A percentile compares a stretch with the other conserved stretches of the same genome.
Evolutionary conservation across 2,113 vertebrate species (phyloP).

Genomic region (Microcebus lehilahytsara): DNA sequence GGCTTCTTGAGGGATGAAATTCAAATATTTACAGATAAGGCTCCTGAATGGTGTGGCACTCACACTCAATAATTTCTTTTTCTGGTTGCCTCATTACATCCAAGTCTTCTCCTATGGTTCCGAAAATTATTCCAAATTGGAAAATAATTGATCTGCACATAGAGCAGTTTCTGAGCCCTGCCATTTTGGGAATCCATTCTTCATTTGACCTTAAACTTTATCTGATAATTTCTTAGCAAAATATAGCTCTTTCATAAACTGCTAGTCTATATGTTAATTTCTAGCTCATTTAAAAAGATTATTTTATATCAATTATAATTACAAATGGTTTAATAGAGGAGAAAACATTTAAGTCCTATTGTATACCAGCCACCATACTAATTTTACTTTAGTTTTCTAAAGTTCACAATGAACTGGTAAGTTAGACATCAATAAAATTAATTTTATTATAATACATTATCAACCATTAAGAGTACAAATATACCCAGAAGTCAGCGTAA

Average conservation of each 20-base stretch:
- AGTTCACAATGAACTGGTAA: not conserved
- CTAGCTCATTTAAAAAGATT: not conserved
- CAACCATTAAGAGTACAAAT: not conserved
- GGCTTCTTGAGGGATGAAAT: not conserved
- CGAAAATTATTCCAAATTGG: not conserved
- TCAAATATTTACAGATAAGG: not conserved
- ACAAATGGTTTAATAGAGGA: not conserved
- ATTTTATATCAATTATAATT: not conserved
- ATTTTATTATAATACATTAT: not conserved
- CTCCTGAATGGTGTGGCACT: not conserved
- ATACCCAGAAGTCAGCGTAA: not conserved
- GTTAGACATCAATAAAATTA: not conserved
- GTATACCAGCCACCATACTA: not conserved
- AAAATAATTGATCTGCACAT: not conserved
- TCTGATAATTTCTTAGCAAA: not conserved
- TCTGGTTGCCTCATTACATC: not conserved
- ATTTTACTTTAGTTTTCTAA: not conserved
- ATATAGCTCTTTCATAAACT: not conserved
- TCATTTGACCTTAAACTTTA: not conserved
- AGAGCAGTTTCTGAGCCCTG: not conserved
- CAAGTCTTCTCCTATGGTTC: not conserved
- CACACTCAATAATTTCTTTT: not conserved
- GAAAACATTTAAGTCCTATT: not conserved
- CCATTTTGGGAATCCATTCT: not conserved
- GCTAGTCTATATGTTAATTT: not conserved